Evolutionary conservation across 2,888 invertebrate genomes (phyloP).

Genomic region (Macrosoma leucophasiata): DNA sequence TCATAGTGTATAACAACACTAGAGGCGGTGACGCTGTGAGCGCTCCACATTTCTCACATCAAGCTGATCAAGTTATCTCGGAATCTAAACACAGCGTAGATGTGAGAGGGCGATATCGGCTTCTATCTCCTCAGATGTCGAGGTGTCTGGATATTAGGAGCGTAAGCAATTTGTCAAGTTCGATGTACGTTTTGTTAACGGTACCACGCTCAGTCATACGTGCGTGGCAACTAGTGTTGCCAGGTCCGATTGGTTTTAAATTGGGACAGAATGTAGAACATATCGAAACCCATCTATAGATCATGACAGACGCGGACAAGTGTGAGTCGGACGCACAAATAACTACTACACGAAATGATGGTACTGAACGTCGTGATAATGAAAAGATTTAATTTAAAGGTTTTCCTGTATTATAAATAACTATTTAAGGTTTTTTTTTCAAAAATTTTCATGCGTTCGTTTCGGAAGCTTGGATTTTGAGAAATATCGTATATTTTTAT

Average conservation of each 20-base stretch:
- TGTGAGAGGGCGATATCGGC: conserved; percentile 55
- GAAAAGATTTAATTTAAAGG: no score
- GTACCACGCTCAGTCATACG: conserved; percentile 35
- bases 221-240: conserved; percentile 20
- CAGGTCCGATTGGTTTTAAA: conserved; percentile 5
- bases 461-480: no score
- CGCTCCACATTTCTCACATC: conserved; percentile 43
- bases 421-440: no score
- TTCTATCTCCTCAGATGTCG: conserved; percentile 49
- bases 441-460: no score
- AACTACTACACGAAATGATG: no score
- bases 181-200: conserved; percentile 64
- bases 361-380: conserved; percentile 15
- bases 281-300: no score
- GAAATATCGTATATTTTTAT: no score
- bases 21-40: conserved; percentile 22
- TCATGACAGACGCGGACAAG: no score
- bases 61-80: conserved; percentile 63
- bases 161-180: conserved; percentile 72
- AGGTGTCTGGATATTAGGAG: conserved; percentile 70
- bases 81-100: conserved; percentile 61
- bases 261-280: no score
- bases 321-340: no score
- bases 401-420: no score
- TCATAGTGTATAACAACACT: conserved; percentile 43